A percentile compares a stretch with the other conserved stretches of the same genome.
These are phyloP conservation scores for Aporrectodea caliginosa DNA, from an alignment of 1,140 invertebrate species.

Conservation along the genomic window DNA sequence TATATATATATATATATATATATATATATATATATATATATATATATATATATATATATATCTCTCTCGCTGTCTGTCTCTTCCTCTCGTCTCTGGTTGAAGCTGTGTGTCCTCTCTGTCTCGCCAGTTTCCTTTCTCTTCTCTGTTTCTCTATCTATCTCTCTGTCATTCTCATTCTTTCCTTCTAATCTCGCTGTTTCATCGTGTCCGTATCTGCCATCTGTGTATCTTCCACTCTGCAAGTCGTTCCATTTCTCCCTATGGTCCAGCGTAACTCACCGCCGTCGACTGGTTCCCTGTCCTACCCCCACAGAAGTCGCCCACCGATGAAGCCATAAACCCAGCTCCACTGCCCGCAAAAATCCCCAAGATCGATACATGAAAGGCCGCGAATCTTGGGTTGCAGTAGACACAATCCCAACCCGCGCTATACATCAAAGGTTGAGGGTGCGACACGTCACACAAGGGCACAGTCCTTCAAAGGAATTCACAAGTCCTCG, in stretches of 20 bases:
- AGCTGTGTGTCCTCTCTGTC: not conserved
- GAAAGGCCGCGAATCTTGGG: too few relatives aligned
- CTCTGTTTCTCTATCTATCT: not conserved
- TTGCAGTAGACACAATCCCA: too few relatives aligned
- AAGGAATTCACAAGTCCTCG: too few relatives aligned
- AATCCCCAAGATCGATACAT: too few relatives aligned
- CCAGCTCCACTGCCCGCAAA: too few relatives aligned
- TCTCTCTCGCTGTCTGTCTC: not conserved
- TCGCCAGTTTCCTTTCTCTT: not conserved
- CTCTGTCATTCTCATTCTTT: not conserved
- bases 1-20: constrained; percentile 4
- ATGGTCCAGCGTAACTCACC: not conserved
- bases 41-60: constrained; percentile 4
- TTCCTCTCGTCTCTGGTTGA: not conserved
- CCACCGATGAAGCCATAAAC: too few relatives aligned
- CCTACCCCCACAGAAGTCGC: not conserved
- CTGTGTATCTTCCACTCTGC: not conserved
- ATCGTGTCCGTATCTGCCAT: too few relatives aligned
- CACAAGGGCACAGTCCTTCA: too few relatives aligned
- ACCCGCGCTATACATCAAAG: too few relatives aligned
- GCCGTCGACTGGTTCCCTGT: not conserved
- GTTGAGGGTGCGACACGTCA: too few relatives aligned
- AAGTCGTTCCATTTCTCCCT: not conserved
- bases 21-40: constrained; percentile 4
- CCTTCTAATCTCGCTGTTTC: not conserved